phyloP scores from a whole-genome alignment of 2,888 invertebrate genomes.

The Agrotis segetum region DNA sequence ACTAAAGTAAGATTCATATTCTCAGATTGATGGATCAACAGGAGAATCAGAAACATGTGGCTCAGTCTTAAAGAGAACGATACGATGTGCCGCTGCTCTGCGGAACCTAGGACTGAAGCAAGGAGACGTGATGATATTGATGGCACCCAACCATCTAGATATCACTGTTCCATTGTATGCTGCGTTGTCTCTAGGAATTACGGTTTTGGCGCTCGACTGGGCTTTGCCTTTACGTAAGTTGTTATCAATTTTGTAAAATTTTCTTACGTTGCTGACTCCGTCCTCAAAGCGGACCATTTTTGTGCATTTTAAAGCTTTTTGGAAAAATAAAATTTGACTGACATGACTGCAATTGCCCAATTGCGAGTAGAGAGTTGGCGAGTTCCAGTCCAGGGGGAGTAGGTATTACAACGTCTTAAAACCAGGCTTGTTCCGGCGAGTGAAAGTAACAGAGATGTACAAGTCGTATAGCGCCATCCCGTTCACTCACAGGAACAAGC shows the following conservation, averaged over 20 bases:
- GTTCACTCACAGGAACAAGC: no score
- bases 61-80: slow-evolving; percentile 78
- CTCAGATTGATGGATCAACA: slow-evolving; percentile 83
- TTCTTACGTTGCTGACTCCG: no score
- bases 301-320: no score
- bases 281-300: no score
- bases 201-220: slow-evolving; percentile 75
- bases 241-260: background rate
- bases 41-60: slow-evolving; percentile 81
- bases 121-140: slow-evolving; percentile 85
- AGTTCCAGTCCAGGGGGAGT: no score
- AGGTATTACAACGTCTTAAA: no score
- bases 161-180: slow-evolving; percentile 84
- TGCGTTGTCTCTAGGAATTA: slow-evolving; percentile 82
- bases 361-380: no score
- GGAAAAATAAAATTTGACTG: no score
- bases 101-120: slow-evolving; percentile 76
- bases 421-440: no score
- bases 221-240: slow-evolving; percentile 38
- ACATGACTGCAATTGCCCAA: no score
- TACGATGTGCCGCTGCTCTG: slow-evolving; percentile 82
- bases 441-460: no score
- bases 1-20: background rate
- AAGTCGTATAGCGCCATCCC: no score
- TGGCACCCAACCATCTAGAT: slow-evolving; percentile 86